Evolutionary conservation across 2,888 invertebrate genomes (phyloP), one percentile per base, ranked within the genome.

Genomic region (Stramonita haemastoma): DNA sequence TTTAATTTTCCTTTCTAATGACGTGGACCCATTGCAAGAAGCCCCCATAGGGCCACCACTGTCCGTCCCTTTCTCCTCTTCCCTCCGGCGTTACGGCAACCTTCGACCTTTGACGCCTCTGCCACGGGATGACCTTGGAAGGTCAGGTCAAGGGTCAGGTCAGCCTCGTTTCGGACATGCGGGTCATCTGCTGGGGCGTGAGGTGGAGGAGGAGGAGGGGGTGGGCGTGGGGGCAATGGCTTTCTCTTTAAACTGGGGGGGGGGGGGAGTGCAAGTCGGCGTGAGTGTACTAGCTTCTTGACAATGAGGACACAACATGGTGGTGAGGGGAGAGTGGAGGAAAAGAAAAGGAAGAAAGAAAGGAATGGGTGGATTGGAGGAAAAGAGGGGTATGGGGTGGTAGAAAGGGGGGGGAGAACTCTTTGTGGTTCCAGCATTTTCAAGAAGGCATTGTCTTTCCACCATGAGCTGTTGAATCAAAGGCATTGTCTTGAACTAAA

Each of bases 81-180:
- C 86, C 66, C 86, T n/a, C 36, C 73, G 86, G 32, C 60, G 19
- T 19, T 34, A 5, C 86, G 22, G 66, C 66, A 19, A 56, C 73
- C 87, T 87, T 29, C 87, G 87, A 87, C 87, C 87, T 87, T 60
- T 81, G 79, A 57, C 81, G 60, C 79, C 57, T 56, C 79, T 81
- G 32, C 60, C 77, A 32, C 57, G 13, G 46, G 57, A 1, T 79
- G 87, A 81, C 87, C 87, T 57, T 60, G 60, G 77, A 32, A 87
- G 87, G 87, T 81, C 87, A 87, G 77, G 87, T 81, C 87, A 87
- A 81, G 81, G 87, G 79, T 87, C 81, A 87, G 22, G 32, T n/a
- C 34, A 81, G 87, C 81, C 87, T 79, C 81, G 81, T 32, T 32
- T 15, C 32, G 87, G 79, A 79, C 79, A 57, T 87, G 81, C 87